Conservation (phyloP, 1,140 invertebrate species). For the Probaryconus sp. region DNA sequence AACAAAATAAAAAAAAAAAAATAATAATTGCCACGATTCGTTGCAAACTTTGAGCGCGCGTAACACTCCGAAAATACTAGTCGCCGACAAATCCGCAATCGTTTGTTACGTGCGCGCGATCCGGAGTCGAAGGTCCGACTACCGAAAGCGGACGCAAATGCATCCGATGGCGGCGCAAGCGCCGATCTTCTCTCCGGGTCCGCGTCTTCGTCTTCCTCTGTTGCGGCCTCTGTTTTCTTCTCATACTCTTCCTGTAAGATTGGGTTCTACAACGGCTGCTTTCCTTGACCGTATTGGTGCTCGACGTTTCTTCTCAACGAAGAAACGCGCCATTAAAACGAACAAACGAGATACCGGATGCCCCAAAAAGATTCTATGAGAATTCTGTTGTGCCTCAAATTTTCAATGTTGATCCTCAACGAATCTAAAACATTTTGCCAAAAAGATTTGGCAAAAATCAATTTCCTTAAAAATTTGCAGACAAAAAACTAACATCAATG, state of each 20-base stretch:
- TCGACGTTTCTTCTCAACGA: conserved; percentile 44
- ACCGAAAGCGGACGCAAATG: conserved; percentile 70
- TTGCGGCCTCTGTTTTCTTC: conserved; percentile 17
- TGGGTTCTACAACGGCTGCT: conserved; percentile 32
- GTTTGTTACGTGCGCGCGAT: conserved; percentile 67
- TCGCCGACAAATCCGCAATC: conserved; percentile 42
- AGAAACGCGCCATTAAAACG: conserved; percentile 40
- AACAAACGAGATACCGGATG: conserved; percentile 26
- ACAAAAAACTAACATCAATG: no score
- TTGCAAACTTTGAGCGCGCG: conserved; percentile 13
- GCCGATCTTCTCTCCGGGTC: conserved; percentile 60
- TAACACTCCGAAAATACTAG: neutral
- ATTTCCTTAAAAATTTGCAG: no score
- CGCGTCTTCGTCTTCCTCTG: conserved; percentile 32
- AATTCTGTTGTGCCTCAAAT: conserved; percentile 4
- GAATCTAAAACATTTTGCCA: no score
- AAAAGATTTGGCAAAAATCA: no score
- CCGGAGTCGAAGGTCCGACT: conserved; percentile 75
- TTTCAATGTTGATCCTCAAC: no score
- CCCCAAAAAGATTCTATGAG: conserved; percentile 13
- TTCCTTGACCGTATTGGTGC: conserved; percentile 49
- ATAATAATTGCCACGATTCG: neutral
- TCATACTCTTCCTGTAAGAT: conserved; percentile 39
- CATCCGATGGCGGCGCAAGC: conserved; percentile 70
- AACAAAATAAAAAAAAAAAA: no score